Evolutionary conservation across 1,140 invertebrate genomes (phyloP).

Genomic region (Danaus plexippus): DNA sequence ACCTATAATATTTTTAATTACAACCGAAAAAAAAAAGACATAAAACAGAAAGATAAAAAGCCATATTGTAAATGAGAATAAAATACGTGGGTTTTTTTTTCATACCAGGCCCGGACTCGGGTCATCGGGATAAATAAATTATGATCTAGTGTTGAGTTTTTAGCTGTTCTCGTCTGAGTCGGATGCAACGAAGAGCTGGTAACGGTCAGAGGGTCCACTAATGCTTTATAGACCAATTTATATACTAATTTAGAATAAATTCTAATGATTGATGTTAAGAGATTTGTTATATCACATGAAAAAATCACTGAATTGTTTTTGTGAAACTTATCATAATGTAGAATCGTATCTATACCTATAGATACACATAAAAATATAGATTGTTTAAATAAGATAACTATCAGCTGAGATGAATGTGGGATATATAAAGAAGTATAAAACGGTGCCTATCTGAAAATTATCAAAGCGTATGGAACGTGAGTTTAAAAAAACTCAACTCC

Average conservation of each 20-base stretch:
- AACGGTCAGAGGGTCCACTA: constrained; percentile 24
- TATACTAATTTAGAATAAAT: too few species aligned
- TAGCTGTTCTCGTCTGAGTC: constrained; percentile 36
- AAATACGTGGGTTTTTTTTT: constrained; percentile 43
- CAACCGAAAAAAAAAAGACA: constrained; percentile 44
- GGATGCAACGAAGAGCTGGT: constrained; percentile 31
- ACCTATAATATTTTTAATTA: constrained; percentile 70
- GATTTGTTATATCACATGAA: too few species aligned
- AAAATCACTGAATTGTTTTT: too few species aligned
- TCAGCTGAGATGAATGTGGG: too few species aligned
- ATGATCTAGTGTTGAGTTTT: constrained; percentile 61
- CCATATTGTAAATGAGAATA: constrained; percentile 63
- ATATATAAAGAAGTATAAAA: neutral
- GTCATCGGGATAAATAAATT: constrained; percentile 68
- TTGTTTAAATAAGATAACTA: too few species aligned
- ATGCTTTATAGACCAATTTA: too few species aligned
- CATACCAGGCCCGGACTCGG: constrained; percentile 53
- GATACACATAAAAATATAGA: too few species aligned
- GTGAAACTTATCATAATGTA: too few species aligned
- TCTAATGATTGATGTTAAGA: too few species aligned
- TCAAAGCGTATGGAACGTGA: constrained; percentile 16
- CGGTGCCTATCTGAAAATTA: constrained; percentile 12
- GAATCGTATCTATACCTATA: too few species aligned
- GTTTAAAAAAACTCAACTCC: constrained; percentile 44
- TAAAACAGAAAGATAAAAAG: constrained; percentile 62